These are phyloP conservation scores for Chironomus tepperi DNA, from an alignment of 1,140 invertebrate species.

Conservation along the genomic window DNA sequence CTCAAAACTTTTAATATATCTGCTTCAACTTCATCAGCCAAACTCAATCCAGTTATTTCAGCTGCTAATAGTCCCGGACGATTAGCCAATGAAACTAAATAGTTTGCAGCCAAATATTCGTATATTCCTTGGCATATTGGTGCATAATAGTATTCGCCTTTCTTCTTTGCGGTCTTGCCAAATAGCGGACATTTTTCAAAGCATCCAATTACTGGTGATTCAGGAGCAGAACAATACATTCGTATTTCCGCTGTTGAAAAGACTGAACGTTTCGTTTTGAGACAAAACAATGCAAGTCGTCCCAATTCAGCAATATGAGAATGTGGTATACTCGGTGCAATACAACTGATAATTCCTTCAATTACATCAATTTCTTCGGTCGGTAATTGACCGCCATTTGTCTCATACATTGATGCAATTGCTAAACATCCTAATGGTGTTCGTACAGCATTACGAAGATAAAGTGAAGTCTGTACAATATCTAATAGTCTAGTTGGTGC, in stretches of 20 bases:
- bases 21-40: slow-evolving; percentile 30
- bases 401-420: slow-evolving; percentile 27
- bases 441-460: slow-evolving; percentile 35
- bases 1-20: slow-evolving; percentile 37
- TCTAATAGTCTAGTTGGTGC: slow-evolving; percentile 32
- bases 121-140: slow-evolving; percentile 44
- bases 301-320: slow-evolving; percentile 41
- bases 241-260: slow-evolving; percentile 43
- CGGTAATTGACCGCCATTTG: slow-evolving; percentile 32
- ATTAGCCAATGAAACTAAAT: slow-evolving; percentile 45
- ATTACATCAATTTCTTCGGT: slow-evolving; percentile 39
- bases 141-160: slow-evolving; percentile 40
- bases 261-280: slow-evolving; percentile 41
- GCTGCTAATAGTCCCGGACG: slow-evolving; percentile 44
- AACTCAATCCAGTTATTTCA: slow-evolving; percentile 45
- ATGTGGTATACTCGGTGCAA: slow-evolving; percentile 29
- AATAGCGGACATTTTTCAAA: slow-evolving; percentile 40
- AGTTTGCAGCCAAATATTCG: slow-evolving; percentile 47
- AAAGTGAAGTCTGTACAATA: slow-evolving; percentile 33
- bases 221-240: slow-evolving; percentile 31
- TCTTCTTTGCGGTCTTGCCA: slow-evolving; percentile 35
- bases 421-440: slow-evolving; percentile 46
- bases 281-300: slow-evolving; percentile 40
- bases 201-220: slow-evolving; percentile 27
- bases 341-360: slow-evolving; percentile 41